Conservation (phyloP, 2,888 invertebrate species). For the Melolontha melolontha region DNA sequence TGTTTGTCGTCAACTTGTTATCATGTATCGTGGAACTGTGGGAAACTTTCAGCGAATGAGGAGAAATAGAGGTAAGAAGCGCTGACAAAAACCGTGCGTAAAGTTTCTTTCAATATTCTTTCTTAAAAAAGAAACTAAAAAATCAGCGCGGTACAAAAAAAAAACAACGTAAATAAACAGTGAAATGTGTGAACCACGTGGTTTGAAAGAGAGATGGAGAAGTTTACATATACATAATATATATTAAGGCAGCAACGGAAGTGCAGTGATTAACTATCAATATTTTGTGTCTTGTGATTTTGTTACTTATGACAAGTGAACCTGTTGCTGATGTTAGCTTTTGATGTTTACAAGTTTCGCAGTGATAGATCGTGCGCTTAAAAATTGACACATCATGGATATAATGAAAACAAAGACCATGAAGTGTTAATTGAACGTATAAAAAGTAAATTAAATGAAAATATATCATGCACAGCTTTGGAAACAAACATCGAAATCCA, state of each 20-base stretch:
- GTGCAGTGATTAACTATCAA: slow-evolving; percentile 32
- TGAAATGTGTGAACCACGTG: slow-evolving; percentile 33
- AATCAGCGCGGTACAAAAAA: slow-evolving; percentile 5
- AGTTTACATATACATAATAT: not conserved
- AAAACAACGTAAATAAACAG: slow-evolving; percentile 19
- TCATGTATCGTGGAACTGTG: too few relatives aligned
- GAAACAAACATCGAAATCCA: too few relatives aligned
- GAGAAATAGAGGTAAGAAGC: slow-evolving; percentile 47
- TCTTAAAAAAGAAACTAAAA: slow-evolving; percentile 22
- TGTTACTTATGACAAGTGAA: slow-evolving; percentile 49
- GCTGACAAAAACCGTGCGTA: slow-evolving; percentile 2
- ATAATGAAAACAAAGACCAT: slow-evolving; percentile 51
- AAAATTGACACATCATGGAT: slow-evolving; percentile 52
- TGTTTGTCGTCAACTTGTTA: slow-evolving; percentile 47
- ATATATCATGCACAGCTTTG: not conserved
- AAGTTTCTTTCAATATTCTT: slow-evolving; percentile 1
- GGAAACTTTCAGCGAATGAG: slow-evolving; percentile 25
- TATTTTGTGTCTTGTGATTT: slow-evolving; percentile 41
- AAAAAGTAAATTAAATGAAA: not conserved
- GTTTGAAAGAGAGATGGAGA: slow-evolving; percentile 3
- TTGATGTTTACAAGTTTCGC: too few relatives aligned
- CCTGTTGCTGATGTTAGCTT: slow-evolving; percentile 56
- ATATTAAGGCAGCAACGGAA: not conserved
- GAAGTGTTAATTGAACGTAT: slow-evolving; percentile 48
- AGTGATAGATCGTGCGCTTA: slow-evolving; percentile 49